Evolutionary conservation across 2,113 vertebrate genomes (phyloP), one percentile per base, ranked within the genome.

Genomic region (Trochalopteron elliotii): DNA sequence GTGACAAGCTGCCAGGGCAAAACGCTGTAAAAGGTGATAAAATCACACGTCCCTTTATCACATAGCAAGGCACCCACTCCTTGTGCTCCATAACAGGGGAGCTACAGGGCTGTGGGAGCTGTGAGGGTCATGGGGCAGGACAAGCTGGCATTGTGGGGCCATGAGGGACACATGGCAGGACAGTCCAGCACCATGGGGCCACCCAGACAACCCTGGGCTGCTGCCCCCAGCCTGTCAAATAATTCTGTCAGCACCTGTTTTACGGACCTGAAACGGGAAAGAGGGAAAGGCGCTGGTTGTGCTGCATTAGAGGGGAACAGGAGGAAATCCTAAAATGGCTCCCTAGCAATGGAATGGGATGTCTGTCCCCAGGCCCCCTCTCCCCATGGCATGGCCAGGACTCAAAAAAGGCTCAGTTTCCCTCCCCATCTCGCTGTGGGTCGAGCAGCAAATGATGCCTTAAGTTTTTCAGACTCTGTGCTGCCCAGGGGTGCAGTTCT

Each of bases 221-320:
- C 92, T 64, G 68, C 72, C 76, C 23, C 35, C 37, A 55, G 39
- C 83, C 95, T 78, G 96, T 78, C 95, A 94, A 87, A 90, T 96
- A 67, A 97, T 95, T 95, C 97, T 88, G 85, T 87, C 97, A 97
- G 94, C 42, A 0, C 95, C 93, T 92, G 42, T 8, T 97, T 97
- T 96, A 97, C 15, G 76, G 91, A 63, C 61, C 63, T 11, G 0
- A 76, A 53, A 72, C 0, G 4, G 76, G 79, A 75, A 83, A 64
- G 79, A 93, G 64, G 2, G 53, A 82, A 87, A 47, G 89, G 76
- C 7, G 4, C 82, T 60, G 92, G 65, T 56, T 77, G 64, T 1
- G 1, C 83, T 70, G n/a, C 0, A 0, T 14, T 25, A 33, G 53
- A 0, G 2, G 12, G 33, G 42, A 79, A 18, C 4, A 30, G 28